A percentile compares a stretch with the other conserved stretches of the same genome.
Conservation (phyloP, 92 coral and sea anemone genomes). For the Umimayanthus kanabou region DNA sequence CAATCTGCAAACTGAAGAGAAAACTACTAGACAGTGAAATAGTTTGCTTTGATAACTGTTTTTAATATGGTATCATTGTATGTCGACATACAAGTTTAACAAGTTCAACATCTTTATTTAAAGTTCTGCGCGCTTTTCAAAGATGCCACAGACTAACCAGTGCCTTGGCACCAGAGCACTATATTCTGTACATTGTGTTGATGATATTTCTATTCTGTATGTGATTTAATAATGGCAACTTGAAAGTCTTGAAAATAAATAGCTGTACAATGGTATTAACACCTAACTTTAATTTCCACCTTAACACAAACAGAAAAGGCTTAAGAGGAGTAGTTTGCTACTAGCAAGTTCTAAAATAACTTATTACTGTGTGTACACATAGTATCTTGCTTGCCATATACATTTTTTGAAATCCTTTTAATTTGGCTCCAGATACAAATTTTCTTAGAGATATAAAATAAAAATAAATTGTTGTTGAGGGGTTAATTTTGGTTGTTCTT, state of each 20-base stretch:
- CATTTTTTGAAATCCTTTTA: not conserved
- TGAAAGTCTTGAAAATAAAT: slow-evolving; percentile 28
- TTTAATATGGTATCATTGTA: not conserved
- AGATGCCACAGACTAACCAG: slow-evolving; percentile 8
- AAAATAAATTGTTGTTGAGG: too few relatives aligned
- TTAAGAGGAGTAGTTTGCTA: not conserved
- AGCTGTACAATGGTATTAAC: slow-evolving; percentile 30
- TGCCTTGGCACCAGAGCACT: not conserved
- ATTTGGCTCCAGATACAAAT: not conserved
- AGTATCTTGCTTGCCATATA: not conserved
- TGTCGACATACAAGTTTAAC: not conserved
- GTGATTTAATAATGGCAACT: slow-evolving; percentile 5
- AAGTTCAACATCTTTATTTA: slow-evolving; percentile 19
- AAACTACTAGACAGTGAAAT: too few relatives aligned
- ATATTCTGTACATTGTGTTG: slow-evolving; percentile 19
- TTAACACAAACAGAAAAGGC: slow-evolving; percentile 5
- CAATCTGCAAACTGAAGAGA: not conserved
- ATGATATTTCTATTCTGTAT: not conserved
- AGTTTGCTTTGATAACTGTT: not conserved
- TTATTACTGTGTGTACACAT: not conserved
- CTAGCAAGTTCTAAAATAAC: not conserved
- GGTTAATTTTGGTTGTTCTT: too few relatives aligned
- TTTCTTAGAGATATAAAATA: too few relatives aligned
- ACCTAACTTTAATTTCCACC: not conserved
- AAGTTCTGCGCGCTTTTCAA: slow-evolving; percentile 27